Evolutionary conservation across 2,797 vertebrate genomes (phyloP).

Genomic region (Channallabes apus): DNA sequence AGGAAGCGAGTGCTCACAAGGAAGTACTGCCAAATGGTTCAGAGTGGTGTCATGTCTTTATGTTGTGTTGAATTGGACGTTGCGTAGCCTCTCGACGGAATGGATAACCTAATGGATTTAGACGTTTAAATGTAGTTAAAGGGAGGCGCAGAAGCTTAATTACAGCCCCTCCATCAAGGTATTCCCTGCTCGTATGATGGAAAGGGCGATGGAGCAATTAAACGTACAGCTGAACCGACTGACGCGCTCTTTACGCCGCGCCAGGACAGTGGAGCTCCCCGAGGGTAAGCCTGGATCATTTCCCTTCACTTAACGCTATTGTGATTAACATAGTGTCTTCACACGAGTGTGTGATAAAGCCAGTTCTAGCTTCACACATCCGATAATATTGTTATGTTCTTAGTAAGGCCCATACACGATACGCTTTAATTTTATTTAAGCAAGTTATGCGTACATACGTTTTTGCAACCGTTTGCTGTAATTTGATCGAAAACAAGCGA

Average conservation of each 20-base stretch:
- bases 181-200: slow-evolving; percentile 82
- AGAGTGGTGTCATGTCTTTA: slow-evolving; percentile 20
- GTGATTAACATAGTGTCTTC: background rate
- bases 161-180: slow-evolving; percentile 37
- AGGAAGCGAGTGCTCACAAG: slow-evolving; percentile 63
- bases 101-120: slow-evolving; percentile 58
- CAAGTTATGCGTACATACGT: background rate
- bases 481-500: background rate
- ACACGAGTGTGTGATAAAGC: background rate
- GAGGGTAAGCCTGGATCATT: slow-evolving; percentile 78
- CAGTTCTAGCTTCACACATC: background rate
- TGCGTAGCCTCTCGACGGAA: slow-evolving; percentile 38
- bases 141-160: slow-evolving; percentile 47
- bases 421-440: background rate
- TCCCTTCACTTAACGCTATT: background rate
- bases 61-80: background rate
- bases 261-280: slow-evolving; percentile 94
- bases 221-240: slow-evolving; percentile 87
- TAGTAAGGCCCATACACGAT: background rate
- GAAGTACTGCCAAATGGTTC: slow-evolving; percentile 45
- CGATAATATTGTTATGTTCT: background rate
- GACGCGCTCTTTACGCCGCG: slow-evolving; percentile 91
- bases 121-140: background rate
- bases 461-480: background rate
- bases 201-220: slow-evolving; percentile 97